Evolutionary conservation across 2,888 invertebrate species (phyloP).

Genomic region (Philaethria dido): DNA sequence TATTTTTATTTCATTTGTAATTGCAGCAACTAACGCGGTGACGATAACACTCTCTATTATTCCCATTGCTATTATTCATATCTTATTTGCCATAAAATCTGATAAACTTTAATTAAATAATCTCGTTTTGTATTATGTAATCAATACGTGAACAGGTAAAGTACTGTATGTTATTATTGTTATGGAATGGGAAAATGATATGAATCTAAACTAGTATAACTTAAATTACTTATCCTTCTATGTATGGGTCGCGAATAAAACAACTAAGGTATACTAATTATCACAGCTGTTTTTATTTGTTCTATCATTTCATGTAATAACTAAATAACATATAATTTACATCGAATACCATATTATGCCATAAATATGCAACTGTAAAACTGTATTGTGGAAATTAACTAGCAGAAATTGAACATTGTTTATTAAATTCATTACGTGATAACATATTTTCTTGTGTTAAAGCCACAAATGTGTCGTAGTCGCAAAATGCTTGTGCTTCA

Average conservation of each 20-base stretch:
- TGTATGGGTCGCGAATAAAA: conserved; percentile 2
- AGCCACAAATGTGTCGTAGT: conserved; percentile 72
- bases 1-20: neutral
- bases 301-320: conserved; percentile 7
- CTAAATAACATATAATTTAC: neutral
- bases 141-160: neutral
- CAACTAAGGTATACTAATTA: conserved; percentile 28
- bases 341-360: neutral
- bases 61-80: conserved; percentile 13
- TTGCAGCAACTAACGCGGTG: neutral
- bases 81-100: conserved; percentile 31
- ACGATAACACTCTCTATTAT: neutral
- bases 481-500: conserved; percentile 68
- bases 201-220: neutral
- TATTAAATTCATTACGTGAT: conserved; percentile 55
- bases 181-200: neutral
- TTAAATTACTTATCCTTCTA: neutral
- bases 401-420: conserved; percentile 38
- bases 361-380: neutral
- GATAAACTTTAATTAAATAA: conserved; percentile 36
- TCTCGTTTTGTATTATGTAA: neutral
- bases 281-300: conserved; percentile 64
- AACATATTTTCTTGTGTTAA: conserved; percentile 62
- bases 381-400: conserved; percentile 15
- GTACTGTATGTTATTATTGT: neutral